Percentiles rank a stretch among this genome's conserved stretches.
These are phyloP conservation scores for Hofmannophila pseudospretella DNA, from an alignment of 2,888 invertebrate genomes.

Conservation along the genomic window DNA sequence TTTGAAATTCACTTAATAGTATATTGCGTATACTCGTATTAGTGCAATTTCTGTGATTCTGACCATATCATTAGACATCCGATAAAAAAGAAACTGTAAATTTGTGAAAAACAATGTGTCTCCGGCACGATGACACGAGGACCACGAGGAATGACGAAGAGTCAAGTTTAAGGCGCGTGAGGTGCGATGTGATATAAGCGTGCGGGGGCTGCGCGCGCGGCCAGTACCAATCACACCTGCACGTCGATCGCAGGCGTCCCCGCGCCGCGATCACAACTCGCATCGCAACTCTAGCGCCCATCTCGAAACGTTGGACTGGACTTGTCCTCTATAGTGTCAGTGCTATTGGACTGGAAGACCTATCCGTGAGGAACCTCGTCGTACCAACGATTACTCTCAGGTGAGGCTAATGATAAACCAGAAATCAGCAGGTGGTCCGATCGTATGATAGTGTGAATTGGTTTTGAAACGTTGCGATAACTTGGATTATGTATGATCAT, in stretches of 20 bases:
- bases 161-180: slow-evolving; percentile 69
- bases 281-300: slow-evolving; percentile 42
- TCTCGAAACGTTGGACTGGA: slow-evolving; percentile 21
- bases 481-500: no score
- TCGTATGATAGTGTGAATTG: slow-evolving; percentile 51
- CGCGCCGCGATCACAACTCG: slow-evolving; percentile 28
- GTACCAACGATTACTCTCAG: slow-evolving; percentile 33
- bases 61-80: no score
- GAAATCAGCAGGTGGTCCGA: slow-evolving; percentile 9
- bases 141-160: slow-evolving; percentile 27
- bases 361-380: slow-evolving; percentile 31
- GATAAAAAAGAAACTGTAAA: neutral
- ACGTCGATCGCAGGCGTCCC: slow-evolving; percentile 51
- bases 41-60: no score
- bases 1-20: no score
- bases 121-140: slow-evolving; percentile 1
- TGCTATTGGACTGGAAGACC: slow-evolving; percentile 46
- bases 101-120: neutral
- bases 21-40: no score
- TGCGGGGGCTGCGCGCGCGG: slow-evolving; percentile 55
- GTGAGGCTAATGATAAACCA: neutral
- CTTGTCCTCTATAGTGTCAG: slow-evolving; percentile 56
- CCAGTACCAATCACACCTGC: slow-evolving; percentile 61
- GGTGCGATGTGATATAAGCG: slow-evolving; percentile 71
- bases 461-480: slow-evolving; percentile 5